Evolutionary conservation across 2,113 vertebrate species (phyloP), one percentile per base, ranked within the genome.

Genomic region (Platichthys flesus): DNA sequence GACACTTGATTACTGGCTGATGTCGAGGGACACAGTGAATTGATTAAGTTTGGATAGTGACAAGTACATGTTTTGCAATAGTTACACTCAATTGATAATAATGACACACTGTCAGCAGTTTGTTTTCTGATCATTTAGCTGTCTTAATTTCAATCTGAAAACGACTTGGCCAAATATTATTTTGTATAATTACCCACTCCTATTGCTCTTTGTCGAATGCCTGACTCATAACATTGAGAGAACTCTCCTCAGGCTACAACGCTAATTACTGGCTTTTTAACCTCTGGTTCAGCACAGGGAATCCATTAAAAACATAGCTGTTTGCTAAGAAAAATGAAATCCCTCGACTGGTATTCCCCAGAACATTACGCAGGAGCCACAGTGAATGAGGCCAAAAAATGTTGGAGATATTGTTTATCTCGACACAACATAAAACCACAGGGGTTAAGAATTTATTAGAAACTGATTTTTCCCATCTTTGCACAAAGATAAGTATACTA

Each of bases 131-230:
- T 40, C 37, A 20, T 35, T 79, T 15, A n/a, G 28, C 15, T 5
- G 0, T 56, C n/a, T 49, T 5, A 31, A 49, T 49, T 49, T 49
- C 47, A 15, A 55, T 69, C 80, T 81, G 23, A 78, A 26, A 37
- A 65, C 0, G 26, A 62, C 51, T 64, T 23, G 13, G 56, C 28
- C 49, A 67, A 81, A 70, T 58, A 57, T 65, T 71, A 0, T 70
- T 71, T 70, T 79, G 67, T 20, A 20, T 81, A 75, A 89, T 79
- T 55, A 83, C 51, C 67, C 40, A 52, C 42, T 77, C 57, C 65
- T 66, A 40, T 12, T 64, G 10, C 18, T 54, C 76, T 37, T 9
- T 37, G 51, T 2, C 77, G 79, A 40, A 75, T 23, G 20, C 52
- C 60, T 57, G 62, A 9, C 23, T 82, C 20, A 24, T 20, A 52